These are phyloP conservation scores for Euura lappo DNA, from an alignment of 1,140 invertebrate genomes.

Conservation along the genomic window DNA sequence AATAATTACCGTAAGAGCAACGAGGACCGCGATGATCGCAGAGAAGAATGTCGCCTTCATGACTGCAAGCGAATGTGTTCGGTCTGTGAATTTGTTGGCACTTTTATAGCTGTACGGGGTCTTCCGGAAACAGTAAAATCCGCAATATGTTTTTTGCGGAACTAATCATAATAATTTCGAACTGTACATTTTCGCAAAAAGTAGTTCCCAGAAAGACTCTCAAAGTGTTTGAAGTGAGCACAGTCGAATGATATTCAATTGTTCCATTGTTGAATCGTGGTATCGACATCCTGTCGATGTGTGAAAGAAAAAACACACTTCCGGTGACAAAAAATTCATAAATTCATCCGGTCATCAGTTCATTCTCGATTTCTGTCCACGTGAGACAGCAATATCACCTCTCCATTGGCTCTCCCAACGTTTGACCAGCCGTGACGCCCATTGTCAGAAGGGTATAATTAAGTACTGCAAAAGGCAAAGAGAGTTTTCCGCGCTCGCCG, in stretches of 20 bases:
- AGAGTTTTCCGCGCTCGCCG: no score
- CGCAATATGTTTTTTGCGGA: not conserved
- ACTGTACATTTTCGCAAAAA: not conserved
- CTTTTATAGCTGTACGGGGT: not conserved
- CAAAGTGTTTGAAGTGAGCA: not conserved
- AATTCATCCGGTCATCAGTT: not conserved
- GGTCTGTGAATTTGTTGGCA: not conserved
- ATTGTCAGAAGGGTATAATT: no score
- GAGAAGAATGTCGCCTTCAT: not conserved
- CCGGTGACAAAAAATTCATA: not conserved
- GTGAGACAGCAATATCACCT: not conserved
- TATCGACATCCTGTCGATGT: not conserved
- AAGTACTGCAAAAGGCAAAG: no score
- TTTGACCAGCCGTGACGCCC: no score
- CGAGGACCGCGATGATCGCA: not conserved
- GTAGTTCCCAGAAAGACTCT: not conserved
- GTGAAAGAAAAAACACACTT: not conserved
- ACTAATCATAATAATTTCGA: not conserved
- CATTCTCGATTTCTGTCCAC: not conserved
- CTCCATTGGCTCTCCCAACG: no score
- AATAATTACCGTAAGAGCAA: slow-evolving; percentile 2
- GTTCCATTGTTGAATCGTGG: not conserved
- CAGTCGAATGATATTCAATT: not conserved
- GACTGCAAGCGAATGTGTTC: not conserved
- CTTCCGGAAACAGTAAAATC: not conserved